Conservation (phyloP, 2,113 vertebrate genomes). For the Furnarius figulus region DNA sequence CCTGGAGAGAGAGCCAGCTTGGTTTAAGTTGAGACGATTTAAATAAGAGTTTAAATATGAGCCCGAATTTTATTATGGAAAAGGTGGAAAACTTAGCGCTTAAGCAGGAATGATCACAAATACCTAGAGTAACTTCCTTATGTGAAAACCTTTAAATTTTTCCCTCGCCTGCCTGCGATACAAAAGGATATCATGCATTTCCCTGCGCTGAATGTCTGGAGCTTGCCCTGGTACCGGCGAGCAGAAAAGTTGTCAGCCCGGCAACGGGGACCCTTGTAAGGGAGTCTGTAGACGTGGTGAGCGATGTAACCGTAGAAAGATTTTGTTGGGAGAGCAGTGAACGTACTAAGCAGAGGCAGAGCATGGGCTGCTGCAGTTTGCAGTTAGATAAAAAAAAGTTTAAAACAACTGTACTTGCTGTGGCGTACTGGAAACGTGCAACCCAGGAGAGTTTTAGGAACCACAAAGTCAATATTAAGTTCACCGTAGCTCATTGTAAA, state of each 20-base stretch:
- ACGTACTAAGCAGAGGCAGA: neutral
- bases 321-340: neutral
- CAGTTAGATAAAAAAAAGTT: neutral
- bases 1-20: conserved; percentile 18
- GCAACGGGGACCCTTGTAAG: neutral
- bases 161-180: fast-evolving
- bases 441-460: conserved; percentile 39
- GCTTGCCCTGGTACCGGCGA: neutral
- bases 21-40: neutral
- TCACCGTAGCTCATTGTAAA: conserved; percentile 71
- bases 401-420: neutral
- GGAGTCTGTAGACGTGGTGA: neutral
- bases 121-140: neutral
- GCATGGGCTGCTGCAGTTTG: neutral
- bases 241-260: neutral
- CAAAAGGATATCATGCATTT: neutral
- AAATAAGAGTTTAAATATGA: neutral
- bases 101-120: neutral
- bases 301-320: neutral
- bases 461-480: conserved; percentile 59
- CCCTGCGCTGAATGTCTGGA: neutral
- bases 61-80: neutral
- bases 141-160: neutral
- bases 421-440: neutral
- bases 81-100: neutral